phyloP scores from a whole-genome alignment of 2,113 vertebrate species.

The Bothrops jararaca region DNA sequence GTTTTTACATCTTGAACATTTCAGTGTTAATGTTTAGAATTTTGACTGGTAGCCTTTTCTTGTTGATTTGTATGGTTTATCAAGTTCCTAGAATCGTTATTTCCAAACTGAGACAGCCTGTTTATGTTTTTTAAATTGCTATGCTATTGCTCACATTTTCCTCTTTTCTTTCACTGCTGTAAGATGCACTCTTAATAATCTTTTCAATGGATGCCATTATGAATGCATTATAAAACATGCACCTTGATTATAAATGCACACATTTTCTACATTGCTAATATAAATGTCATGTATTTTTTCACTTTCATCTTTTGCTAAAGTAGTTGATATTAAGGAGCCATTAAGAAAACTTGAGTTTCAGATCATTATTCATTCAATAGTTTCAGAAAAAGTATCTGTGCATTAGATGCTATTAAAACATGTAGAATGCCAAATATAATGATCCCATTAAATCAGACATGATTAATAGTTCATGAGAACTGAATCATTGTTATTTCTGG shows the following conservation, averaged over 20 bases:
- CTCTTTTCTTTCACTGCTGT: slow-evolving; percentile 33
- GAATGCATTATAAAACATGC: slow-evolving; percentile 55
- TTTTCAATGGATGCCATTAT: slow-evolving; percentile 61
- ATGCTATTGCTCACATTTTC: slow-evolving; percentile 23
- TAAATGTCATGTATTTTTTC: slow-evolving; percentile 60
- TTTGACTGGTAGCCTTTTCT: slow-evolving; percentile 6
- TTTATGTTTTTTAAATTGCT: slow-evolving; percentile 46
- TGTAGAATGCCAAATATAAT: slow-evolving; percentile 72
- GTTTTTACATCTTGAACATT: neutral
- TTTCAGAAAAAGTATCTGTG: slow-evolving; percentile 61
- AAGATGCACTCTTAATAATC: slow-evolving; percentile 55
- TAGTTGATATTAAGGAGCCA: slow-evolving; percentile 69
- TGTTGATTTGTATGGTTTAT: neutral
- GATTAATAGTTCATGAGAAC: slow-evolving; percentile 71
- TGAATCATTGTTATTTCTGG: slow-evolving; percentile 68
- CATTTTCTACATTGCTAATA: slow-evolving; percentile 58
- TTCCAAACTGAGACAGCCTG: slow-evolving; percentile 25
- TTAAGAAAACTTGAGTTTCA: slow-evolving; percentile 69
- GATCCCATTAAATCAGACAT: slow-evolving; percentile 71
- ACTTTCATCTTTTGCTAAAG: slow-evolving; percentile 62
- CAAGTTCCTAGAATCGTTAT: slow-evolving; percentile 28
- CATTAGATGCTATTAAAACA: slow-evolving; percentile 70
- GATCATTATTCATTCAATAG: slow-evolving; percentile 71
- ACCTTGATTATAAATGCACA: slow-evolving; percentile 68
- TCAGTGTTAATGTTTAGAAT: neutral